Evolutionary conservation across 2,888 invertebrate species (phyloP).

Genomic region (Xestia c-nigrum): DNA sequence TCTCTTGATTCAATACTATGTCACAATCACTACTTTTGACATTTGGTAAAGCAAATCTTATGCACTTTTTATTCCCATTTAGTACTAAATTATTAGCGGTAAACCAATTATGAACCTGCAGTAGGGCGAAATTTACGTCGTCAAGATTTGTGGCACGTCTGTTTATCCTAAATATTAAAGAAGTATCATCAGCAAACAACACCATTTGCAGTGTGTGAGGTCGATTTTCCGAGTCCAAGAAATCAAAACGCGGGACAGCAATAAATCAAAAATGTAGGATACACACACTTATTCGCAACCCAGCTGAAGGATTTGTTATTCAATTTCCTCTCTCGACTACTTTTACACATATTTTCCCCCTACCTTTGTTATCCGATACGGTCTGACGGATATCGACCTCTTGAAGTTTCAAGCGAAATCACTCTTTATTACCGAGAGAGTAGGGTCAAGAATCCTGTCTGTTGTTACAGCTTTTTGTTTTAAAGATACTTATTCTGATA

Average conservation of each 20-base stretch:
- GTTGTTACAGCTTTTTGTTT: constrained; percentile 34
- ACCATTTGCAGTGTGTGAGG: too few species aligned
- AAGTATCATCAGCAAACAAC: too few species aligned
- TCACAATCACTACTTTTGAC: too few species aligned
- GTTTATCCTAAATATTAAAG: too few species aligned
- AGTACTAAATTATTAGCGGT: too few species aligned
- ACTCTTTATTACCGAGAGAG: constrained; percentile 4
- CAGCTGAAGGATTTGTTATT: constrained; percentile 68
- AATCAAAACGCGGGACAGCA: constrained; percentile 38
- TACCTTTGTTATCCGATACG: constrained; percentile 64
- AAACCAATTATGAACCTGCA: too few species aligned
- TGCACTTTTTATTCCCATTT: too few species aligned
- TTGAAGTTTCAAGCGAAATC: constrained; percentile 27
- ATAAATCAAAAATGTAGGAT: constrained; percentile 65
- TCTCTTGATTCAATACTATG: too few species aligned
- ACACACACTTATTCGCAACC: constrained; percentile 62
- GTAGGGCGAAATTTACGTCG: too few species aligned
- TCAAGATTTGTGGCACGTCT: too few species aligned
- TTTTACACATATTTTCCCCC: constrained; percentile 59
- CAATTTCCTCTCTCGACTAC: constrained; percentile 64
- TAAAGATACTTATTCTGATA: constrained; percentile 58
- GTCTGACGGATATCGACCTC: constrained; percentile 54
- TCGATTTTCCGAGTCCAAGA: constrained; percentile 24
- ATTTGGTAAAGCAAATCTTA: too few species aligned
- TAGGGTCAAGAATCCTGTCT: constrained; percentile 32